A percentile compares a stretch with the other conserved stretches of the same genome.
These are phyloP conservation scores for Drosophila demipolita DNA, from an alignment of 2,888 invertebrate genomes.

Conservation along the genomic window DNA sequence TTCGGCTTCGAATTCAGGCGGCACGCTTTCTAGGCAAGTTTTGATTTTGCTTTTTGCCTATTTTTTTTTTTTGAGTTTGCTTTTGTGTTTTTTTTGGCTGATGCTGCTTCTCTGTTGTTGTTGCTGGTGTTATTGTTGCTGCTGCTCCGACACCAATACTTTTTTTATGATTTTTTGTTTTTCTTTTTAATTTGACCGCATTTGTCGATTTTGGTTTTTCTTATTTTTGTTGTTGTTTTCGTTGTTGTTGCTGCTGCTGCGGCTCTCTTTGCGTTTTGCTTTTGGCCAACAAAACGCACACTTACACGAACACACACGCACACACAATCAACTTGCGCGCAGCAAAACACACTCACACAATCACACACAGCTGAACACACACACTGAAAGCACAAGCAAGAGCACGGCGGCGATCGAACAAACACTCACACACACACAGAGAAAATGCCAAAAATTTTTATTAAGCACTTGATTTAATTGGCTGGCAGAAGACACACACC, in stretches of 20 bases:
- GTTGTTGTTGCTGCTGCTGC: constrained; percentile 47
- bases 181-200: constrained; percentile 79
- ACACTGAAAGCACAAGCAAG: constrained; percentile 39
- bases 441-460: constrained; percentile 45
- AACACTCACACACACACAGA: constrained; percentile 17
- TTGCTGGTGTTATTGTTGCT: constrained; percentile 28
- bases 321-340: constrained; percentile 37
- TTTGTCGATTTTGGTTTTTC: constrained; percentile 77
- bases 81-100: constrained; percentile 37
- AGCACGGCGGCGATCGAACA: constrained; percentile 47
- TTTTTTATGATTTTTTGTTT: constrained; percentile 57
- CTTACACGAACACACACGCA: constrained; percentile 47
- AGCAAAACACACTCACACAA: constrained; percentile 48
- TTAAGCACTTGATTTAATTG: constrained; percentile 40
- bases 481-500: constrained; percentile 38
- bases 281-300: constrained; percentile 73
- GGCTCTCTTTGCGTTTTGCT: constrained; percentile 71
- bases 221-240: constrained; percentile 54
- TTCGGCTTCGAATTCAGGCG: constrained; percentile 39
- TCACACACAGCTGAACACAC: constrained; percentile 42
- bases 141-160: constrained; percentile 51
- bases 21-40: constrained; percentile 71
- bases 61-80: constrained; percentile 41
- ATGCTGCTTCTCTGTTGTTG: constrained; percentile 25
- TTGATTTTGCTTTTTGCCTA: constrained; percentile 31